These are phyloP conservation scores for Spisula subtruncata DNA, from an alignment of 2,888 invertebrate species.

Conservation along the genomic window DNA sequence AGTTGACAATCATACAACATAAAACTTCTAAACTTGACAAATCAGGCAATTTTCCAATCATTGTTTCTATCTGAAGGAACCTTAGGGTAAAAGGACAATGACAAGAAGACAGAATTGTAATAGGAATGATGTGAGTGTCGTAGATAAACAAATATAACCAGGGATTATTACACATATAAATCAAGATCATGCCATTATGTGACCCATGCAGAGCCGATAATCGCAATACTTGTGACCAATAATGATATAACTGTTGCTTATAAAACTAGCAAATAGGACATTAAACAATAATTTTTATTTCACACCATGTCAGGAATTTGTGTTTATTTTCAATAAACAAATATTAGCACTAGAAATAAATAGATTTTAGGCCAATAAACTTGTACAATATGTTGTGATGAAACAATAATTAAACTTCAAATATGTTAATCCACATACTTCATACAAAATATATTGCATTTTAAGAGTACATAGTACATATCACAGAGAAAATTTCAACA, in stretches of 20 bases:
- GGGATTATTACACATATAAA: background rate
- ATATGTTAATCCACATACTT: constrained; percentile 1
- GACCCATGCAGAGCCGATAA: constrained; percentile 1
- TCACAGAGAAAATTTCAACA: background rate
- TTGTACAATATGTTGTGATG: background rate
- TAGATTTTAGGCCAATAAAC: constrained; percentile 2
- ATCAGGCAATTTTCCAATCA: too few relatives aligned
- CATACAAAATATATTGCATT: constrained; percentile 1
- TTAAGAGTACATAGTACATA: background rate
- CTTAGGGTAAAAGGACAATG: background rate
- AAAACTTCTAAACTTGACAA: too few relatives aligned
- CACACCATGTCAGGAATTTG: background rate
- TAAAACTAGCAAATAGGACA: background rate
- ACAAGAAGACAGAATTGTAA: background rate
- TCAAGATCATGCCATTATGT: background rate
- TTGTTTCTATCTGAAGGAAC: background rate
- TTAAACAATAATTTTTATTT: constrained; percentile 19
- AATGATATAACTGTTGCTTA: background rate
- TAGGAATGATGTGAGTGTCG: background rate
- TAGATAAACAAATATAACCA: background rate
- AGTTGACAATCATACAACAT: too few relatives aligned
- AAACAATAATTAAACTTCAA: background rate
- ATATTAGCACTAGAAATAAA: constrained; percentile 10
- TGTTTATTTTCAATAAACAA: constrained; percentile 1
- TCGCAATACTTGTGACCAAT: background rate